Base-by-base conservation (phyloP, 2,888 invertebrate species). In the Dynastes hyllus region DNA sequence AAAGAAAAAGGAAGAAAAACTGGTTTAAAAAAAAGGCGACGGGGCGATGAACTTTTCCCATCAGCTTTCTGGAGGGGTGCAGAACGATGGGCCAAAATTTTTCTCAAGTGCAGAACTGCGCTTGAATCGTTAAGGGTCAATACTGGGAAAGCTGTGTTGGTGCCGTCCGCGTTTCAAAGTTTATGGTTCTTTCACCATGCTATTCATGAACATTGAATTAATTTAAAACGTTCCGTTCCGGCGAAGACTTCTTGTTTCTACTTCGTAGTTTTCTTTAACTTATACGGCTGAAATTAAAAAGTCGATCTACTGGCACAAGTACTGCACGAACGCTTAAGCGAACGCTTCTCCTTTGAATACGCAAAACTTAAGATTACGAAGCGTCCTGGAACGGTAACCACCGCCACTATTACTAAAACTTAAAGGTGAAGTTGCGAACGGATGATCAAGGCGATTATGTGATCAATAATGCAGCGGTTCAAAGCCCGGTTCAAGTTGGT, bases 91-190 rank as follows among this genome's bases (percentile, higher is more conserved):
- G n/a, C n/a, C n/a, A n/a, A n/a, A n/a, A n/a, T n/a, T 69, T 69
- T 69, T 27, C 69, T 69, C 69, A 69, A 69, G 69, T 69, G 69
- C 69, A 69, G 51, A 8, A 51, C 51, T 51, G 29, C 51, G 51
- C 69, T 69, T 50, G 50, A 69, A 69, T 69, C 69, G 51, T 69
- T 51, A 51, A 51, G 51, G 69, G 51, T 69, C 69, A 51, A 69
- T 69, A 51, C 9, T 32, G 32, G 32, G 45, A 45, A 6, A 8
- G 27, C 1, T 22, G 27, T 51, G 69, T 69, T 50, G 27, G 51
- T 51, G 69, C 51, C 66, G 50, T 50, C 22, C 50, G 50, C 29
- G 50, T 69, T 55, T 29, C 51, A 69, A 51, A 51, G 29, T 69
- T 69, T 69, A 67, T 45, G 66, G 69, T 69, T 22, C 51, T 53